Evolutionary conservation across 2,888 invertebrate species (phyloP), one percentile per base, ranked within the genome.

Genomic region (Harpagoxenus sublaevis): DNA sequence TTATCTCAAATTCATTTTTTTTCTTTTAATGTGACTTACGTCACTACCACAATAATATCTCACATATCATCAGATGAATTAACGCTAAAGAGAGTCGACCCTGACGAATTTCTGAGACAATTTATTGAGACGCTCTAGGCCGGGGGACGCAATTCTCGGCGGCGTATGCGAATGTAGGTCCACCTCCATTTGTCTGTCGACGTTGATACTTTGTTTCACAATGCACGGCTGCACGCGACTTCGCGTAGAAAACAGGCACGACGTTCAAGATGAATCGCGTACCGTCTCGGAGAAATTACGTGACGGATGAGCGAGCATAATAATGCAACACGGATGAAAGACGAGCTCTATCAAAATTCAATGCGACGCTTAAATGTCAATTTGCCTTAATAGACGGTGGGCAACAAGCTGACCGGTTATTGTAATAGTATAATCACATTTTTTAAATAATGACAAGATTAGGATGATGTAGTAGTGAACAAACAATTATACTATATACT

Each of bases 161-260:
- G 12, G 45, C 68, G 68, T 87, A 86, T 87, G 86, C 89, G 85
- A 90, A 91, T 91, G 89, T 91, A 90, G 86, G 89, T 89, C 91
- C 91, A 92, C 90, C 92, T 92, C 89, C 91, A 87, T 89, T 88
- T 87, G 85, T 91, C 90, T 86, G 85, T 63, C 42, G 70, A 71
- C 63, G 77, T 79, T 73, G 57, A 63, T 82, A 53, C 62, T 48
- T 70, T 79, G 66, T 68, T 84, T 63, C 71, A 60, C 66, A 31
- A 39, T 31, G 53, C 39, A 28, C 48, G 57, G 53, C 66, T 53
- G 63, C 82, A 78, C 74, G 74, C 82, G 82, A 82, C 31, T 77
- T 75, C 4, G 53, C 65, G 51, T 10, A 82, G 53, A 78, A 57
- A 45, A 78, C 63, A 63, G 18, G 31, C 63, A 53, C 63, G 51